Base-by-base conservation (phyloP, 2,888 invertebrate species). In the Cantharis lateralis region DNA sequence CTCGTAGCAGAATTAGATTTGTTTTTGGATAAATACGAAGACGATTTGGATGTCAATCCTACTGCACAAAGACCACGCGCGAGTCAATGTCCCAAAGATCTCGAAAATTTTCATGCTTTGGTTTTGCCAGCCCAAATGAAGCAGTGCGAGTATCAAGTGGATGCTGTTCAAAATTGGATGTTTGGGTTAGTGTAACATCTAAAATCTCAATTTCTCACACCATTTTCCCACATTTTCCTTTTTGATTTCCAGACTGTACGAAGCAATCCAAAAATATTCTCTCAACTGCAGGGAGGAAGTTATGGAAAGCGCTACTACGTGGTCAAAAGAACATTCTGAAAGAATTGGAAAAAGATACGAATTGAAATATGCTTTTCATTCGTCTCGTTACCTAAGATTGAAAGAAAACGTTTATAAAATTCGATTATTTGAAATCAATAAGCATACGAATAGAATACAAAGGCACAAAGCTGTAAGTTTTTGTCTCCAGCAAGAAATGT, bases 121-220 rank as follows among this genome's bases (percentile, higher is more conserved):
- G 18, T 75, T 24, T 15, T 75, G n/a, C 84, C 85, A 1, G 76
- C 79, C 13, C 83, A 84, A 68, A 84, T 86, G 77, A 68, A 83
- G 20, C 82, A 81, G 32, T 85, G 84, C 64, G 80, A 83, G 69
- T 85, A 77, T 76, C 82, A 85, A 79, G 83, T 86, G 3, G 84
- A 82, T 13, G 85, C 85, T 3, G 81, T 86, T 2, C 82, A 82
- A 48, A 87, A 87, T 74, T 87, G 87, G 87, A 84, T 84, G 81
- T 84, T 85, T 80, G 87, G 87, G 84, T 85, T 76, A 72, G 69
- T 26, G 66, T 13, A 62, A 72, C 1, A 24, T 9, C 18, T 20
- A 62, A 13, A 9, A 24, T 24, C 24, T 24, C 1, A 24, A 24
- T 24, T 24, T 24, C 1, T 9, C 24, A 7, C 9, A 24, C n/a